Conservation (phyloP, 2,797 vertebrate species). For the Novumbra hubbsi region DNA sequence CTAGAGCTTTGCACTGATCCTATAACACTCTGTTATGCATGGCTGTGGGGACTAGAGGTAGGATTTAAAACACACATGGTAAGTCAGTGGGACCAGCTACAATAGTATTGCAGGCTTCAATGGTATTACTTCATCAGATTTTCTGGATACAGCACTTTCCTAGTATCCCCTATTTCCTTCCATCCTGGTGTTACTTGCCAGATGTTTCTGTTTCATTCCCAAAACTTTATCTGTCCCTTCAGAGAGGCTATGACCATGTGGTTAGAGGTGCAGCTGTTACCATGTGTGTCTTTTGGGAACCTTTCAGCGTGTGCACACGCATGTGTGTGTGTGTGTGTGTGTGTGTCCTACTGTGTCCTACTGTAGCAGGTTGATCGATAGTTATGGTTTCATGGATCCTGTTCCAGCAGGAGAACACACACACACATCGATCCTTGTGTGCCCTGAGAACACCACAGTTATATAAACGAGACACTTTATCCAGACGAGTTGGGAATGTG, state of each 20-base stretch:
- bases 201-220: background rate
- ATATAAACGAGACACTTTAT: slow-evolving; percentile 26
- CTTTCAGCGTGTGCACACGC: background rate
- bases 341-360: background rate
- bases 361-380: slow-evolving; percentile 34
- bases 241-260: background rate
- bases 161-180: background rate
- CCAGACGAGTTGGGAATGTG: slow-evolving; percentile 28
- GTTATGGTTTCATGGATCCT: slow-evolving; percentile 35
- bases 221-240: background rate
- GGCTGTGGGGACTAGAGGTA: background rate
- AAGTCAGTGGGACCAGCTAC: background rate
- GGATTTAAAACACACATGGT: slow-evolving; percentile 5
- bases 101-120: background rate
- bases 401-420: slow-evolving; percentile 32
- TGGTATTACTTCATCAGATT: background rate
- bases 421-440: slow-evolving; percentile 37
- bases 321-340: slow-evolving; percentile 18
- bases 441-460: slow-evolving; percentile 10
- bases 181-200: background rate
- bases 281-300: background rate
- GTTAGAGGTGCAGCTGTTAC: background rate
- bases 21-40: background rate
- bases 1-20: background rate
- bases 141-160: background rate